Evolutionary conservation across 2,797 vertebrate genomes (phyloP), one percentile per base, ranked within the genome.

Genomic region (Poecilia wingei): DNA sequence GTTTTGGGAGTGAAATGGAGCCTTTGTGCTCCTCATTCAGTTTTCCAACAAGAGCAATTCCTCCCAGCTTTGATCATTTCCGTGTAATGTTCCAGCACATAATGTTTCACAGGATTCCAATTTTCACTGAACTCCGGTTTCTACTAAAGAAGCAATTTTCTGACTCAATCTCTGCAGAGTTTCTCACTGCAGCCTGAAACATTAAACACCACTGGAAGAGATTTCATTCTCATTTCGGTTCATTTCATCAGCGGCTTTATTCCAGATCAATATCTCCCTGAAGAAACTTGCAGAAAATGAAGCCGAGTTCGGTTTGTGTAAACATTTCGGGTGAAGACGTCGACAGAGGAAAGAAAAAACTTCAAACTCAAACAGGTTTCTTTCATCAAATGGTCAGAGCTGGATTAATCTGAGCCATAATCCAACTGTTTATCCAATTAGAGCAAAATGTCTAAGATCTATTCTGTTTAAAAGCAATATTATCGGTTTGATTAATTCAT

Each of bases 111-210:
- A 18, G 13, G 69, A 61, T 82, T 85, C 84, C 83, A 78, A 82
- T 88, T 92, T 89, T 85, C 76, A 74, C 77, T 79, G 75, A 83
- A 81, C 84, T 79, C 81, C 86, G 53, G 77, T 86, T 88, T 87
- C 79, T 83, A 88, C 59, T 46, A n/a, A 55, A 86, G 85, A 85
- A 80, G 82, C 79, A 84, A 87, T 88, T 82, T 88, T 87, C 86
- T 82, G 82, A 83, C 75, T 82, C 86, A 82, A 74, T 83, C 84
- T 83, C 78, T 81, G 74, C 75, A 69, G 72, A 84, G 82, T 84
- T 76, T 78, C 76, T 78, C 39, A 41, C 73, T 51, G 47, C 78
- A 86, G 76, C 81, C 25, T 74, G 66, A 70, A 83, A 75, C 59
- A 71, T 78, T 59, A 28, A 47, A 74, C 12, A 47, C 20, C 0